Base-by-base conservation (phyloP, 2,113 vertebrate genomes). In the Pseudopipra pipra region DNA sequence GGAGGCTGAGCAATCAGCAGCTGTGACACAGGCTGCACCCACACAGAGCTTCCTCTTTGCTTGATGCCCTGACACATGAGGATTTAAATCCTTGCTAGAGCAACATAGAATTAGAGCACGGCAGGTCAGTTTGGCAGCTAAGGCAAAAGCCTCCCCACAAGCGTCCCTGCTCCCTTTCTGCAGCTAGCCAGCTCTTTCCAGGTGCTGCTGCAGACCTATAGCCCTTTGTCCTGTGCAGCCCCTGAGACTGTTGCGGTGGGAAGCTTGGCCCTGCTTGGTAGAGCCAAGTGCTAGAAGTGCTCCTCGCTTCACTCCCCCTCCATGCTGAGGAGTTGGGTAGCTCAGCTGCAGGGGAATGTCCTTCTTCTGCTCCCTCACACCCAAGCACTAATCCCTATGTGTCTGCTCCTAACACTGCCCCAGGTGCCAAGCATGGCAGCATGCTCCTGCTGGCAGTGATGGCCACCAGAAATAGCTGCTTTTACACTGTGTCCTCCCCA, bases 51-150 rank as follows among this genome's bases (percentile, higher is more conserved):
- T 76, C 55, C 22, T 58, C 72, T 73, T 28, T 43, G 63, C 9
- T 44, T 76, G 61, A 30, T 58, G 58, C 35, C 43, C 24, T 1
- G 2, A n/a, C 16, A 70, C 0, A 0, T 14, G 12, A 76, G 16
- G 44, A 77, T 61, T 76, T 76, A 76, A 77, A 55, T 12, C 65
- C 28, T 70, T 59, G 63, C 46, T 77, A 41, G 49, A 74, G 74
- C 43, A 77, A 14, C 58, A 59, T 8, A 23, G 58, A 68, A 41
- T 63, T 39, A 55, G 23, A 77, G 35, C 33, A 65, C 17, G n/a
- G 41, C 79, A 85, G 41, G 30, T 63, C 43, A 90, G 12, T 33
- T 52, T n/a, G n/a, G 27, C 55, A 85, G 43, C 31, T 62, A n/a
- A 41, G 30, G 55, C 24, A 86, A 76, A 76, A 76, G 51, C 41